Evolutionary conservation across 2,113 vertebrate genomes (phyloP), one percentile per base, ranked within the genome.

Genomic region (Lagopus leucura): DNA sequence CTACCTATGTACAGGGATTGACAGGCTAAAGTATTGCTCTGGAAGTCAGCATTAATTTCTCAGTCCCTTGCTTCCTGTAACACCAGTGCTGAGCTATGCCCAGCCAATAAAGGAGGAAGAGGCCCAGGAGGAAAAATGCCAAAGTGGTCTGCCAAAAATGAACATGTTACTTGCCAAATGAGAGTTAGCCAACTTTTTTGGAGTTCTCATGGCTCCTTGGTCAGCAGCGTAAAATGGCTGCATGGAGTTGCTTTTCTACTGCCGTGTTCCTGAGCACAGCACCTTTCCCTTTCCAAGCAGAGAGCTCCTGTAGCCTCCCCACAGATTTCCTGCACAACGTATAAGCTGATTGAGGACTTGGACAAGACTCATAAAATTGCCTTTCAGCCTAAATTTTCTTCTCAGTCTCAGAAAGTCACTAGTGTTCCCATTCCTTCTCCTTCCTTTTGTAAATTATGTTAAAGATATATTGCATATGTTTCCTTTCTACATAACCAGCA

Each of bases 171-270:
- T 45, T 47, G 16, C 64, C 70, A 76, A 86, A 57, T 12, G 72
- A 17, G 8, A 4, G 1, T 30, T 47, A 69, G 71, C 19, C 43
- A 76, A 11, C 43, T 72, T 83, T 55, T 75, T 64, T 67, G 47
- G 71, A 79, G 48, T 22, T 90, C 0, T n/a, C 8, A 0, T 47
- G 28, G 8, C 45, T 30, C 30, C 57, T 2, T 63, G 32, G 0
- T 27, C 60, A 90, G 67, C 45, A 63, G 40, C 15, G 25, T n/a
- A 60, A 88, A 65, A 82, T 2, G 21, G 55, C 42, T 80, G 34
- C 45, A 34, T 5, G 24, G 47, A 67, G 11, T 14, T 73, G 22
- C 54, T 63, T 17, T 27, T 43, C 12, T 66, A 30, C 43, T 22
- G 30, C 64, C 60, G 21, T 2, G 10, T 13, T 72, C 32, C 19